These are phyloP conservation scores for Burhinus oedicnemus DNA, from an alignment of 2,113 vertebrate species.

Conservation along the genomic window DNA sequence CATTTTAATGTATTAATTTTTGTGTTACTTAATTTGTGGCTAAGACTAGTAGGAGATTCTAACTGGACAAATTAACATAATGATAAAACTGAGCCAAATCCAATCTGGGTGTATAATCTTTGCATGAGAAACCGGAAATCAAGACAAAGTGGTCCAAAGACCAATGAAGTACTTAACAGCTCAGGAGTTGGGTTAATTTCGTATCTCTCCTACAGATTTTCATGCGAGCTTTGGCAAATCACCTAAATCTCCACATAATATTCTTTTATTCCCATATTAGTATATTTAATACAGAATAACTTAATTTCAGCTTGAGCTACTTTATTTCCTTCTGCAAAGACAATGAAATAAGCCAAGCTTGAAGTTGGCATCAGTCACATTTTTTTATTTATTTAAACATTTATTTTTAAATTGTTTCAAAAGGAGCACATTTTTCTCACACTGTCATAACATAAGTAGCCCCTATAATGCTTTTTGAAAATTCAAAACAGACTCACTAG, in stretches of 20 bases:
- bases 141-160: neutral
- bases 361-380: neutral
- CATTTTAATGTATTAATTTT: constrained; percentile 30
- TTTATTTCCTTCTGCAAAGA: neutral
- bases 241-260: neutral
- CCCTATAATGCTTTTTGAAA: neutral
- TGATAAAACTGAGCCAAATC: neutral
- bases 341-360: neutral
- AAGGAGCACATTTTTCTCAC: neutral
- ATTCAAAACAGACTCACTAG: neutral
- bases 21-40: neutral
- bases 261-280: neutral
- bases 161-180: neutral
- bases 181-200: neutral
- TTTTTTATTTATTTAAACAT: neutral
- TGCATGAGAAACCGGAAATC: neutral
- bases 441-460: neutral
- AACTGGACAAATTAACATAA: neutral
- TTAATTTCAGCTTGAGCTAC: neutral
- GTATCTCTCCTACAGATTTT: neutral
- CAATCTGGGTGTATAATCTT: neutral
- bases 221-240: neutral
- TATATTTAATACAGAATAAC: neutral
- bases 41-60: neutral
- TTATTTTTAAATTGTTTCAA: neutral